Evolutionary conservation across 2,797 vertebrate species (phyloP).

Genomic region (Gymnopithys bicolor): DNA sequence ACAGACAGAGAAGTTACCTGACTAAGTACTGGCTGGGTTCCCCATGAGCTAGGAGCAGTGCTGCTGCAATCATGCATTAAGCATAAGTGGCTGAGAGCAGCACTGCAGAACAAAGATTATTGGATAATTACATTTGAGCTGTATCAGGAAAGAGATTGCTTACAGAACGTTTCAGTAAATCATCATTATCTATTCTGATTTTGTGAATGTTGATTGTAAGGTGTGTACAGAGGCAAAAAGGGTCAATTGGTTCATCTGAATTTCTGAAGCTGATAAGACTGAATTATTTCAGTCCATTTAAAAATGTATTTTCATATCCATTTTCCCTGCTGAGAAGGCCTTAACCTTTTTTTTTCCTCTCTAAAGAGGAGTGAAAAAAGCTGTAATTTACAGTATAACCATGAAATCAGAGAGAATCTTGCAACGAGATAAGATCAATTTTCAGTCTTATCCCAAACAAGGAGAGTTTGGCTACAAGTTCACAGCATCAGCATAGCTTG

Average conservation of each 20-base stretch:
- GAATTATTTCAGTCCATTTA: not conserved
- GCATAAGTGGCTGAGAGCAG: not conserved
- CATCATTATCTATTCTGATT: not conserved
- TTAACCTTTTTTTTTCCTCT: conserved; percentile 8
- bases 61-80: rapidly evolving
- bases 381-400: not conserved
- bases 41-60: not conserved
- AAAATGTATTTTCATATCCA: not conserved
- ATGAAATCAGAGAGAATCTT: not conserved
- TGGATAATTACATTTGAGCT: not conserved
- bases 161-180: not conserved
- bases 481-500: not conserved
- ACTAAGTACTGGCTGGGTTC: not conserved
- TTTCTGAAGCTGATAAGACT: not conserved
- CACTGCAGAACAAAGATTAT: not conserved
- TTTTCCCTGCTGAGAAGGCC: conserved; percentile 33
- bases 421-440: not conserved
- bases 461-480: not conserved
- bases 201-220: not conserved
- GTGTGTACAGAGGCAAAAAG: not conserved
- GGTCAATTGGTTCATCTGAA: not conserved
- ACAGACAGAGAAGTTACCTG: not conserved
- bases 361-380: not conserved
- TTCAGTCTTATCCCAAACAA: not conserved
- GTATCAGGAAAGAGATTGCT: not conserved